Conservation (phyloP, 2,888 invertebrate species). For the Periphyllus acericola region DNA sequence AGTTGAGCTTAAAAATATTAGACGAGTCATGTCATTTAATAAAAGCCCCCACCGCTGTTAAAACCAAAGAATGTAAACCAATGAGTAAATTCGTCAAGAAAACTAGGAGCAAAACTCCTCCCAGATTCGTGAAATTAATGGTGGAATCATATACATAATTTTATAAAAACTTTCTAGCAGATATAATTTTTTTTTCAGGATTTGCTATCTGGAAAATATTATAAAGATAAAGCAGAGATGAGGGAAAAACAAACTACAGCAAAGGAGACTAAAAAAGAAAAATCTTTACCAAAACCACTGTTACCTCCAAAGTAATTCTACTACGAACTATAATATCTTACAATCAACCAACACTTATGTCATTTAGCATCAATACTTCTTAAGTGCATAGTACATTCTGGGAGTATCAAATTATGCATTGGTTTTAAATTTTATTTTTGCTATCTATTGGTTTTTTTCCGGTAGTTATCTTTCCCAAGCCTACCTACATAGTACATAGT, state of each 20-base stretch:
- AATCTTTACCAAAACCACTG: constrained; percentile 10
- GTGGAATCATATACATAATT: background rate
- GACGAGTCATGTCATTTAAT: constrained; percentile 26
- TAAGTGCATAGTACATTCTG: background rate
- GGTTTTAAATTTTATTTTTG: background rate
- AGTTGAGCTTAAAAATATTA: constrained; percentile 17
- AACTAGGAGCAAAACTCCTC: background rate
- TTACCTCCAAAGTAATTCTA: constrained; percentile 45
- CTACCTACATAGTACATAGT: no score
- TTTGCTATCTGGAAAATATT: constrained; percentile 57
- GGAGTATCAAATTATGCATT: background rate
- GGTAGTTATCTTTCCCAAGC: background rate
- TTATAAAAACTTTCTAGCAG: background rate
- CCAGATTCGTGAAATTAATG: constrained; percentile 30
- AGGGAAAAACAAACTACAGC: background rate
- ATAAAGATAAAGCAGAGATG: constrained; percentile 23
- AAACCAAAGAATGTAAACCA: background rate
- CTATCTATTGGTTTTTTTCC: background rate
- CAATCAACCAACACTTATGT: background rate
- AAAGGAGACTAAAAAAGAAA: constrained; percentile 42
- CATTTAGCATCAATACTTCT: background rate
- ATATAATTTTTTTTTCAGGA: constrained; percentile 29
- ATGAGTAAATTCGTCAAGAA: background rate
- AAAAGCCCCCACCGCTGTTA: background rate
- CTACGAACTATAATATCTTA: background rate